These are phyloP conservation scores for Pseudomyrmex cubaensis DNA, from an alignment of 1,140 invertebrate genomes.

Conservation along the genomic window DNA sequence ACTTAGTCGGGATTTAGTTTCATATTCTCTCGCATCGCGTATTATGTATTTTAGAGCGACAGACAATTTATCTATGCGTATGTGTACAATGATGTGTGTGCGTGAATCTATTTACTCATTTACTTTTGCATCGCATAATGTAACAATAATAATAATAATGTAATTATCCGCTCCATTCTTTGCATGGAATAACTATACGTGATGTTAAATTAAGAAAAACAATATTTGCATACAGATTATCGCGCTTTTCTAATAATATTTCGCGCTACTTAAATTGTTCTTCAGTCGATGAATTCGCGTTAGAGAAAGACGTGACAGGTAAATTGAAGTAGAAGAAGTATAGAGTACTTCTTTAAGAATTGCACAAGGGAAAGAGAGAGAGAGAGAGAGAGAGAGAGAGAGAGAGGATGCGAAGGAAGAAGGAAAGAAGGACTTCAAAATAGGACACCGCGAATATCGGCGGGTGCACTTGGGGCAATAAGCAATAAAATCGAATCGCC, in stretches of 20 bases:
- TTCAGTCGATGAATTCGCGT: no score
- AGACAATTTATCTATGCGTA: neutral
- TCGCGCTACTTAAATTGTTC: no score
- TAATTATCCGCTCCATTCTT: slow-evolving; percentile 32
- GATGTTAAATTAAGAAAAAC: no score
- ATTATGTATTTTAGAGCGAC: neutral
- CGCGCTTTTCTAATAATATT: neutral
- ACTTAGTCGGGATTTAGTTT: neutral
- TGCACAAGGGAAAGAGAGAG: neutral
- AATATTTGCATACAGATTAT: neutral
- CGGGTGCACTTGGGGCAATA: slow-evolving; percentile 62
- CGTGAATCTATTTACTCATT: neutral
- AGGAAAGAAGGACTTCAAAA: slow-evolving; percentile 4
- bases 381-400: neutral
- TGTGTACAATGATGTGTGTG: neutral
- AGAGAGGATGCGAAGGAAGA: neutral
- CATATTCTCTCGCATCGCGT: neutral
- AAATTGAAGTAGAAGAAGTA: neutral
- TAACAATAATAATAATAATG: neutral
- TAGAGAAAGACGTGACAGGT: no score
- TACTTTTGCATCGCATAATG: slow-evolving; percentile 3
- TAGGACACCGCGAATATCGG: slow-evolving; percentile 61
- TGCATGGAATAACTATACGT: neutral
- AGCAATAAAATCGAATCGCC: slow-evolving; percentile 77
- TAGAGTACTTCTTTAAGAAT: neutral